phyloP scores from a whole-genome alignment of 1,140 invertebrate species.

The Coptotermes formosanus region DNA sequence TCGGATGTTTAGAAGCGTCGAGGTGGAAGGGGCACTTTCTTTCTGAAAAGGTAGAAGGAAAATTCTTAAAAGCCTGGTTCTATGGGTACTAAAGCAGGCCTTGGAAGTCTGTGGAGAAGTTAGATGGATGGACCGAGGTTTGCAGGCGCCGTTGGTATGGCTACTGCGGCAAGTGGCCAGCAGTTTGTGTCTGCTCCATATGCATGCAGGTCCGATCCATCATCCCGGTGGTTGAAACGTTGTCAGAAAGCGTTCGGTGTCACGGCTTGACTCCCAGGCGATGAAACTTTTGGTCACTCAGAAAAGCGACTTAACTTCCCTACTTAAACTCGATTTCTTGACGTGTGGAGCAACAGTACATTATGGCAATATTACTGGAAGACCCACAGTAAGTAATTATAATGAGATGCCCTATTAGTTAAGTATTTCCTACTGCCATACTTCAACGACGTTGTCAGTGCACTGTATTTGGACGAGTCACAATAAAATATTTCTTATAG shows the following conservation, averaged over 20 bases:
- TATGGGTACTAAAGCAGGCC: neutral
- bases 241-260: neutral
- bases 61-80: neutral
- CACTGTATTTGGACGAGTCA: too few relatives aligned
- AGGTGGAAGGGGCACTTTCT: neutral
- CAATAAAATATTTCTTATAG: too few relatives aligned
- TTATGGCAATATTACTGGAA: neutral
- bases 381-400: neutral
- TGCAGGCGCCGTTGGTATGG: too few relatives aligned
- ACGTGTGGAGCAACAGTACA: neutral
- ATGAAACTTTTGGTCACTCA: neutral
- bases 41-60: neutral
- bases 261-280: neutral
- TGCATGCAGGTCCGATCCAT: neutral
- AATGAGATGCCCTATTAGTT: too few relatives aligned
- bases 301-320: neutral
- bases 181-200: neutral
- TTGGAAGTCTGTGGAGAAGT: neutral
- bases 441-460: too few relatives aligned
- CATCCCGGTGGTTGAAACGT: neutral
- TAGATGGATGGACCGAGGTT: neutral
- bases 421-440: too few relatives aligned
- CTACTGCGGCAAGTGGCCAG: neutral
- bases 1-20: neutral
- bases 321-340: neutral